Evolutionary conservation across 64 coral and sea anemone species (phyloP).

Genomic region (Montipora efflorescens): DNA sequence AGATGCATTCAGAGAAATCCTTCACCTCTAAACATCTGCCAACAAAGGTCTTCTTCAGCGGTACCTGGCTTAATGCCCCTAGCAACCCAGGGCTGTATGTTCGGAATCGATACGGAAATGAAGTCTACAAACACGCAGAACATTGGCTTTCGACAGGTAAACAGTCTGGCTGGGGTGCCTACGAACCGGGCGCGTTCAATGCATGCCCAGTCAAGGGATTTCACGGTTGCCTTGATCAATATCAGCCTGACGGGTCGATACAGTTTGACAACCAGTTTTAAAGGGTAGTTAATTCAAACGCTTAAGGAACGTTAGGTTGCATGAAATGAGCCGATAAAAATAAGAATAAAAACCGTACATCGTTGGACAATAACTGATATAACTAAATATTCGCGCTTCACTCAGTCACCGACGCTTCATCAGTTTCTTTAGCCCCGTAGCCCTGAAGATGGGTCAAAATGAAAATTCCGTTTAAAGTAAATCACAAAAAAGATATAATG

Average conservation of each 20-base stretch:
- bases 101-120: slow-evolving; percentile 86
- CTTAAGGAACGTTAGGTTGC: too few species aligned
- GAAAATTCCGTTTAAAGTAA: too few species aligned
- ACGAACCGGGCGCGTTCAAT: slow-evolving; percentile 72
- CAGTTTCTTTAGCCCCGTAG: too few species aligned
- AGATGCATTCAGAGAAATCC: slow-evolving; percentile 76
- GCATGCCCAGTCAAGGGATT: slow-evolving; percentile 75
- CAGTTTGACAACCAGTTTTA: slow-evolving; percentile 90
- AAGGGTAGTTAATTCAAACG: background rate
- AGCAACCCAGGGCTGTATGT: slow-evolving; percentile 86
- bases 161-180: slow-evolving; percentile 86
- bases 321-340: too few species aligned
- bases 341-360: too few species aligned
- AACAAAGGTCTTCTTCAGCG: slow-evolving; percentile 88
- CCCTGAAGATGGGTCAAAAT: too few species aligned
- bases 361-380: too few species aligned
- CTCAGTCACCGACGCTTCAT: too few species aligned
- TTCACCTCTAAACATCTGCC: slow-evolving; percentile 43
- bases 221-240: slow-evolving; percentile 92
- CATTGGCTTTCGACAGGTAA: slow-evolving; percentile 93
- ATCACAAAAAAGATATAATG: too few species aligned
- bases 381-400: too few species aligned
- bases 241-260: slow-evolving; percentile 90
- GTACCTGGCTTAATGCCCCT: slow-evolving; percentile 80
- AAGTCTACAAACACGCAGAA: slow-evolving; percentile 86